These are phyloP conservation scores for Nasonovia ribisnigri DNA, from an alignment of 2,888 invertebrate species.

Conservation along the genomic window DNA sequence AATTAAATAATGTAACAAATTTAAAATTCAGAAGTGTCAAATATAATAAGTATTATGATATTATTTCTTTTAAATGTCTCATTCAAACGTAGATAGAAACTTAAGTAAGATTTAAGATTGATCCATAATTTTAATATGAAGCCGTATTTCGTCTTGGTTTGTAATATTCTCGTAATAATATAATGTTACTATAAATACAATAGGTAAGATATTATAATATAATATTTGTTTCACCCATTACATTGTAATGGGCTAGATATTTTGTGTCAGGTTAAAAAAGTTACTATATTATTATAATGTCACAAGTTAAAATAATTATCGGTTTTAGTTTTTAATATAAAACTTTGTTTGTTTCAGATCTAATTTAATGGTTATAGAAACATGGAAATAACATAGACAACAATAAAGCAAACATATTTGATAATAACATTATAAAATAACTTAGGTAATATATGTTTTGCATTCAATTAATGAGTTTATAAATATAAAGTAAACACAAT, in stretches of 20 bases:
- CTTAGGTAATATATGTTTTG: neutral
- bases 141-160: neutral
- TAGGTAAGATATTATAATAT: neutral
- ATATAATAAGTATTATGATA: neutral
- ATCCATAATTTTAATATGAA: neutral
- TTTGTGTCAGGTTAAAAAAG: neutral
- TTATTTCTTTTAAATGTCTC: neutral
- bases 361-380: neutral
- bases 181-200: neutral
- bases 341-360: slow-evolving; percentile 12
- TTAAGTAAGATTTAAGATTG: neutral
- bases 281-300: neutral
- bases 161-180: neutral
- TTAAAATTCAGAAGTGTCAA: neutral
- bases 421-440: neutral
- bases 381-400: neutral
- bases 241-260: neutral
- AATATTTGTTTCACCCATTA: neutral
- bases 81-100: neutral
- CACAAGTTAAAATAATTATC: neutral
- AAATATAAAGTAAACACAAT: neutral
- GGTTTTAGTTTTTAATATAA: neutral
- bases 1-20: neutral
- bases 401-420: neutral
- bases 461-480: neutral